Evolutionary conservation across 2,797 vertebrate genomes (phyloP).

Genomic region (Spatula versicolor): DNA sequence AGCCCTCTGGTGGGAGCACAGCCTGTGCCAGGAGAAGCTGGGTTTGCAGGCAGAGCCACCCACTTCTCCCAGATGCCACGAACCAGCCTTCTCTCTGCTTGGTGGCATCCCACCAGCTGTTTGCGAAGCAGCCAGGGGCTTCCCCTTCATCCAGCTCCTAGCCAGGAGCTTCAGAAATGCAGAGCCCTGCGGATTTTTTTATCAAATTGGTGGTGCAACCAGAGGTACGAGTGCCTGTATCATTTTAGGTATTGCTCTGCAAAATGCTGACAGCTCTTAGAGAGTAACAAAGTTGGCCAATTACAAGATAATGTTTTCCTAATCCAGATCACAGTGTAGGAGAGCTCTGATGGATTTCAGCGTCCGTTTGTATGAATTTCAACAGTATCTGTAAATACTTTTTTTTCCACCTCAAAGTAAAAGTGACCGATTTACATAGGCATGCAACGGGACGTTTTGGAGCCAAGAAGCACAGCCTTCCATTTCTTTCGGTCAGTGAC

Average conservation of each 20-base stretch:
- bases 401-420: neutral
- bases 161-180: neutral
- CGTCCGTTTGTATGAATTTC: neutral
- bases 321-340: neutral
- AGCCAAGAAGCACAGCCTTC: neutral
- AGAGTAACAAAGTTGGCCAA: neutral
- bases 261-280: neutral
- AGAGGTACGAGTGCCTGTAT: neutral
- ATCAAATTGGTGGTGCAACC: neutral
- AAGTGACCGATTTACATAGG: neutral
- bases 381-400: neutral
- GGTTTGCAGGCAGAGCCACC: neutral
- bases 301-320: neutral
- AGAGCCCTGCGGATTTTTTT: neutral
- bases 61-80: neutral
- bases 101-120: neutral
- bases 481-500: neutral
- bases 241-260: neutral
- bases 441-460: neutral
- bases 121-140: neutral
- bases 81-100: neutral
- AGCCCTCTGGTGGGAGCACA: conserved; percentile 41
- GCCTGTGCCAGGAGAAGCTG: neutral
- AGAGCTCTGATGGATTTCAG: neutral
- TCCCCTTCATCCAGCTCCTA: neutral